Conservation (phyloP, 2,113 vertebrate species). For the Anser cygnoides region DNA sequence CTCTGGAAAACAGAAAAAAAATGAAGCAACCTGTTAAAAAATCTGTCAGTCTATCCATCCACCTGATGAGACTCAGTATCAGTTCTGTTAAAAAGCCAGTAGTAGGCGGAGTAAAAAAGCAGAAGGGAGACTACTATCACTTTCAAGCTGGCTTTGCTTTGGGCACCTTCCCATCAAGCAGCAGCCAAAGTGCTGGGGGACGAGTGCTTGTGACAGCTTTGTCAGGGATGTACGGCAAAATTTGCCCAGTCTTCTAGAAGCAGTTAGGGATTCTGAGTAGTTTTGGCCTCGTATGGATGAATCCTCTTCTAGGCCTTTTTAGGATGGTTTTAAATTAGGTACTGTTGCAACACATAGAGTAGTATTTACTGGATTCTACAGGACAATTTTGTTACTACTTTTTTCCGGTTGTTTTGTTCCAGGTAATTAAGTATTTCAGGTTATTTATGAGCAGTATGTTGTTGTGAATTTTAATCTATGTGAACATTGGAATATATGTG, state of each 20-base stretch:
- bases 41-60: neutral
- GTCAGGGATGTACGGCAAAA: neutral
- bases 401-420: fast-evolving
- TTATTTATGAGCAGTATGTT: neutral
- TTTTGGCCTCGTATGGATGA: neutral
- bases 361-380: neutral
- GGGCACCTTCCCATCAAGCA: fast-evolving
- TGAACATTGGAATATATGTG: neutral
- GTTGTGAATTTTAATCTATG: no score
- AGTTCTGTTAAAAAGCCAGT: neutral
- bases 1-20: no score
- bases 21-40: no score
- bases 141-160: neutral
- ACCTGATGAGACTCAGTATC: fast-evolving
- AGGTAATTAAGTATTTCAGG: neutral
- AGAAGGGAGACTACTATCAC: fast-evolving
- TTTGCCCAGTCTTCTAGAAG: fast-evolving
- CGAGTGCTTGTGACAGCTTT: fast-evolving
- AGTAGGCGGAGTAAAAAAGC: neutral
- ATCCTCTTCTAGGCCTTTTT: neutral
- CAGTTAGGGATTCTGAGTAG: neutral
- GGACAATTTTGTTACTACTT: neutral
- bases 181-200: neutral
- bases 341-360: neutral
- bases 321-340: neutral